Evolutionary conservation across 2,797 vertebrate genomes (phyloP), one percentile per base, ranked within the genome.

Genomic region (Pagetopsis macropterus): DNA sequence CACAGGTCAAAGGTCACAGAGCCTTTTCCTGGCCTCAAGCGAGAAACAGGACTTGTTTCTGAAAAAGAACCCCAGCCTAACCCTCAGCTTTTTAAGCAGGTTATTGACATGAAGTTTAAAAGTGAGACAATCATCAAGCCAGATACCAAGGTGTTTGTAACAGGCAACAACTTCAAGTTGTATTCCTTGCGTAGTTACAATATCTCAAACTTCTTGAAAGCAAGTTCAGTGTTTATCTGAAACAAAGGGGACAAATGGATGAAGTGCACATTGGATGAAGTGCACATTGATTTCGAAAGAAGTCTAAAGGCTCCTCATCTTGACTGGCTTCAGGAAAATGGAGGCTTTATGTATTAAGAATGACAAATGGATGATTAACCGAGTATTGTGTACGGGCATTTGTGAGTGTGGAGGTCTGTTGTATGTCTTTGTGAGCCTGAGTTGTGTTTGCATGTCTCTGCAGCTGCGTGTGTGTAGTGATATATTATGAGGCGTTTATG

Each of bases 311-410:
- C 51, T 76, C 17, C 43, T 75, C 43, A 50, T 79, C 68, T 69
- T 72, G 44, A 72, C 80, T 72, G 61, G 57, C 50, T 8, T 81
- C 52, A 56, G 60, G 66, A 76, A 87, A 85, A 92, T 84, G 62
- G 75, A 89, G 62, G 77, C 40, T 82, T 81, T 80, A 81, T 78
- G 75, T 82, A 70, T 85, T 75, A 61, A 82, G 55, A 65, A 90
- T 90, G 82, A 90, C 89, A 89, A 87, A 90, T 84, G 65, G 78
- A 87, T 75, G 78, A 73, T 66, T 65, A 79, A 68, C 54, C 62
- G 65, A 70, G 75, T 63, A 79, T 89, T 76, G 74, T 85, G 69
- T 70, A 54, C 13, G 3, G 79, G 64, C 50, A 54, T 88, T 84
- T 78, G 65, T 55, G 43, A 76, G 75, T 60, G 62, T 69, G 64